Percentiles rank a stretch among this genome's conserved stretches.
Conservation (phyloP, 2,888 invertebrate species). For the Hesperia comma region DNA sequence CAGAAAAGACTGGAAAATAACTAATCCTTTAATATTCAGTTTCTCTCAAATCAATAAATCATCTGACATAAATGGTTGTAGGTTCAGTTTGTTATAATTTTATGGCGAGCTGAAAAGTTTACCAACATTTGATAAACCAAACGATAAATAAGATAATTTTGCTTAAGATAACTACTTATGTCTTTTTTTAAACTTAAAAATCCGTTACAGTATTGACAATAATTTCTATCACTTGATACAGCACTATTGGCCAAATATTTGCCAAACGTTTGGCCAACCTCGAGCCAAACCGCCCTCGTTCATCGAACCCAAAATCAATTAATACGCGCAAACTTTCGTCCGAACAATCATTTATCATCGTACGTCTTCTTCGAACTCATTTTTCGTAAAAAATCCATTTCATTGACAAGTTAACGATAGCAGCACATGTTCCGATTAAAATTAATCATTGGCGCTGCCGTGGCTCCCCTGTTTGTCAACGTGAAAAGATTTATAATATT, state of each 20-base stretch:
- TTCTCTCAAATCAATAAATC: no score
- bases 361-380: slow-evolving; percentile 44
- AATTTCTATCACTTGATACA: no score
- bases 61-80: no score
- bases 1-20: no score
- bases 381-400: slow-evolving; percentile 49
- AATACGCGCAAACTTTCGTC: slow-evolving; percentile 50
- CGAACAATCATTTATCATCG: slow-evolving; percentile 50
- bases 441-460: slow-evolving; percentile 44
- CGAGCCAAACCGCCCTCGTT: slow-evolving; percentile 31
- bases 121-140: no score
- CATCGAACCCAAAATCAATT: slow-evolving; percentile 52
- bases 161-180: no score
- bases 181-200: no score
- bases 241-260: not conserved
- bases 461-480: slow-evolving; percentile 32
- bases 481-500: slow-evolving; percentile 22
- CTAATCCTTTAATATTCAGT: no score
- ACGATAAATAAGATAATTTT: no score
- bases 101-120: no score
- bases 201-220: no score
- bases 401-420: slow-evolving; percentile 52
- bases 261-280: slow-evolving; percentile 16
- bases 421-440: slow-evolving; percentile 48
- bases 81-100: no score